These are phyloP conservation scores for Seriola rivoliana DNA, from an alignment of 2,113 vertebrate species.

Conservation along the genomic window DNA sequence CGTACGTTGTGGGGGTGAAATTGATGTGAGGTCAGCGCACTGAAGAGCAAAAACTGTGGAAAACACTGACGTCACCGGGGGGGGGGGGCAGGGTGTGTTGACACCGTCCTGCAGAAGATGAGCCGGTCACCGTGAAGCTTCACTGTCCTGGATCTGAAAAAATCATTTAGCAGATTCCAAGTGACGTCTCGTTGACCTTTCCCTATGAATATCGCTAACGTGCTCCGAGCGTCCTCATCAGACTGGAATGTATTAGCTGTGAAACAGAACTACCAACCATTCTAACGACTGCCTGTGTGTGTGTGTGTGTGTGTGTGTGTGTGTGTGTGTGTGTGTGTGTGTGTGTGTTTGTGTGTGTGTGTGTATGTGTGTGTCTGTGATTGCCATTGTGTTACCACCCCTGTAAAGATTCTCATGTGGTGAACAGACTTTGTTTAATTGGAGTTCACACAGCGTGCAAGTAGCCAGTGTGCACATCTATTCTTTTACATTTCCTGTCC, in stretches of 20 bases:
- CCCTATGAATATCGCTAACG: slow-evolving; percentile 14
- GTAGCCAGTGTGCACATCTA: slow-evolving; percentile 21
- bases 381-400: slow-evolving; percentile 1
- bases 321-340: background rate
- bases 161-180: slow-evolving; percentile 36
- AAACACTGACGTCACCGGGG: slow-evolving; percentile 51
- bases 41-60: slow-evolving; percentile 43
- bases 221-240: slow-evolving; percentile 31
- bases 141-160: slow-evolving; percentile 18
- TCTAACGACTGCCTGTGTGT: background rate
- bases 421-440: slow-evolving; percentile 58
- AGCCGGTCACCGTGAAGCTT: background rate
- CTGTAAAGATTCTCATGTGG: slow-evolving; percentile 62
- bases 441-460: slow-evolving; percentile 26
- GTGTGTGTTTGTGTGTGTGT: background rate
- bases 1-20: slow-evolving; percentile 26
- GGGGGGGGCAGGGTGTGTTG: background rate
- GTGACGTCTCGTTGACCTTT: slow-evolving; percentile 16
- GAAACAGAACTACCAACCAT: background rate
- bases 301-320: background rate
- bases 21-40: slow-evolving; percentile 40
- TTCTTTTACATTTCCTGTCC: slow-evolving; percentile 29
- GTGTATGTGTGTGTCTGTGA: background rate
- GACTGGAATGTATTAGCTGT: slow-evolving; percentile 15
- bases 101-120: slow-evolving; percentile 31